Base-by-base conservation (phyloP, 2,888 invertebrate genomes). In the Gonocerus acuteangulatus region DNA sequence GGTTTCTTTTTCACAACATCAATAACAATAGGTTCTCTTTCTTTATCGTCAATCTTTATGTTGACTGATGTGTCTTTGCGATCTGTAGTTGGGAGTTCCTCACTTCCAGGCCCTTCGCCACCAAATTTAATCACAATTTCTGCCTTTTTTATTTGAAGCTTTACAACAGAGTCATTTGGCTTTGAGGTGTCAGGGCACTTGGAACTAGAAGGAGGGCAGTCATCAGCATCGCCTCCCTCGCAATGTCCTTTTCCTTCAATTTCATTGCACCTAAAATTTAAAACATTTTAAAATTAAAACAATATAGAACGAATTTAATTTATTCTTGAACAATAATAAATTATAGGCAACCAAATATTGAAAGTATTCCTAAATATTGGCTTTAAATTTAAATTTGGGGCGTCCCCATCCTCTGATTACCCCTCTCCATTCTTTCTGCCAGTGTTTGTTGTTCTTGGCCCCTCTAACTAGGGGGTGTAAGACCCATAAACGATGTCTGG, bases 111-210 rank as follows among this genome's bases (percentile, higher is more conserved):
- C 2, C 57, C 58, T 21, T 63, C 61, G 48, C 66, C 67, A 11
- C 68, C 70, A 57, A 70, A 70, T 64, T 70, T 69, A 48, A 70
- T 70, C 15, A 70, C 69, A 48, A 70, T 70, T 66, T 69, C 70
- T 21, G 70, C 68, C 34, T 69, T 70, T 62, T 70, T 70, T 18
- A 70, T 69, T 66, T 70, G 69, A 2, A 70, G 62, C 58, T 70
- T 70, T 15, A 70, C 61, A 47, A 70, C 69, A n/a, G 69, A 61
- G 49, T 66, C 66, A 42, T 65, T 65, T 34, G 60, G 52, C 54
- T 60, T 57, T 32, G 60, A 44, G 13, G 34, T 11, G 23, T 62
- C 60, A 19, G 19, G 6, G 9, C 47, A 16, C 32, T 47, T 57
- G 1, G 64, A 62, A 42, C 49, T 48, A 2, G 58, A 47, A 23